phyloP scores from a whole-genome alignment of 2,888 invertebrate genomes.

The Ceriagrion tenellum region DNA sequence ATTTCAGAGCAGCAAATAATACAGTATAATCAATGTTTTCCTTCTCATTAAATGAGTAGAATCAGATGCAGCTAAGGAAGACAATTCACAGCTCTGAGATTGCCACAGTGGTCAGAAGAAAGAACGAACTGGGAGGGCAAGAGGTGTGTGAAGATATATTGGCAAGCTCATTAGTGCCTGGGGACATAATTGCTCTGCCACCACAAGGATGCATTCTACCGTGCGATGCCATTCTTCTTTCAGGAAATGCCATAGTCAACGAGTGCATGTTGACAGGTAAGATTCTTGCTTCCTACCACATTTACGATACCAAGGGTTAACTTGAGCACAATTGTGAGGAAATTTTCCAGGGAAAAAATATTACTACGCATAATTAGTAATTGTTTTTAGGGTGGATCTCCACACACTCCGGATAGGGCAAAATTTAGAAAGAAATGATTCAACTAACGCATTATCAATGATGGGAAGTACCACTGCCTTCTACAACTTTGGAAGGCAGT shows the following conservation, averaged over 20 bases:
- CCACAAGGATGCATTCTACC: slow-evolving; percentile 92
- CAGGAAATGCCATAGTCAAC: slow-evolving; percentile 94
- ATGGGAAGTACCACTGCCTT: no score
- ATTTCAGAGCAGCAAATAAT: no score
- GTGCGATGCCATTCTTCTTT: slow-evolving; percentile 93
- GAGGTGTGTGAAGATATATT: slow-evolving; percentile 80
- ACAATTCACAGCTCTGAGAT: slow-evolving; percentile 91
- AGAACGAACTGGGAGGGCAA: slow-evolving; percentile 74
- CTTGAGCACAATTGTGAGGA: no score
- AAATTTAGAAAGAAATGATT: no score
- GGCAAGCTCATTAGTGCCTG: slow-evolving; percentile 90
- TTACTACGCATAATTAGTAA: no score
- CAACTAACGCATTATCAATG: no score
- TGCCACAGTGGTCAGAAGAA: slow-evolving; percentile 83
- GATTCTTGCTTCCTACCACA: no score
- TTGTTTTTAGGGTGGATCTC: no score
- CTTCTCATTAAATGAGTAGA: slow-evolving; percentile 80
- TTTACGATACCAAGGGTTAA: no score
- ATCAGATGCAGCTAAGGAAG: slow-evolving; percentile 91
- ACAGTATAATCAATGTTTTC: slow-evolving; percentile 53
- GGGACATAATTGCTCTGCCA: slow-evolving; percentile 93
- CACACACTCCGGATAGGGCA: no score
- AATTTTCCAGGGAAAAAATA: no score
- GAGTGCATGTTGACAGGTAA: slow-evolving; percentile 97
- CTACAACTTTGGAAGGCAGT: no score